Evolutionary conservation across 2,797 vertebrate genomes (phyloP).

Genomic region (Anableps anableps): DNA sequence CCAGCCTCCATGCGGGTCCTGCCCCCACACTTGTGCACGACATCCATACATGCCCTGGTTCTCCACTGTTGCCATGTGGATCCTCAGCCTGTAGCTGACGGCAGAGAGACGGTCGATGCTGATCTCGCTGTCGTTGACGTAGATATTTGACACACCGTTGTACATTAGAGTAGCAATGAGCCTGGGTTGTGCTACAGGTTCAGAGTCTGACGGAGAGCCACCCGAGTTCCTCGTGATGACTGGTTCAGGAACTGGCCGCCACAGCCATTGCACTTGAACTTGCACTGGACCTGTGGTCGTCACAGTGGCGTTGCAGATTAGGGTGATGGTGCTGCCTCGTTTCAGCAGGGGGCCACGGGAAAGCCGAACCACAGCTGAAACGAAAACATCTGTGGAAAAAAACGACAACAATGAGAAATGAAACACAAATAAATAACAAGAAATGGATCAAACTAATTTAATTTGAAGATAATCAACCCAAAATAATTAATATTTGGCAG

Average conservation of each 20-base stretch:
- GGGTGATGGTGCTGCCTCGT: slow-evolving; percentile 82
- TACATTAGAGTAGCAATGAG: slow-evolving; percentile 80
- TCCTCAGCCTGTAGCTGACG: slow-evolving; percentile 84
- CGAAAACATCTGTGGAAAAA: slow-evolving; percentile 78
- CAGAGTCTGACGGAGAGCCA: not conserved
- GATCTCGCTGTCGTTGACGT: slow-evolving; percentile 79
- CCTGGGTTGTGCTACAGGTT: slow-evolving; percentile 19
- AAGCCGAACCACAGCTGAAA: slow-evolving; percentile 77
- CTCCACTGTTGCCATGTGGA: slow-evolving; percentile 79
- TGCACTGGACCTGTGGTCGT: slow-evolving; percentile 77
- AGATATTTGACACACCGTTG: slow-evolving; percentile 81
- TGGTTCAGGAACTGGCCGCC: slow-evolving; percentile 60
- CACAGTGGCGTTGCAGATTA: slow-evolving; percentile 87
- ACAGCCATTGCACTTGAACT: slow-evolving; percentile 86
- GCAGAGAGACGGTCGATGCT: slow-evolving; percentile 82
- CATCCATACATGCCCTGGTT: slow-evolving; percentile 88
- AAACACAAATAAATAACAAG: not conserved
- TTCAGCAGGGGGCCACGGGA: slow-evolving; percentile 81
- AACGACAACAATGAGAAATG: not conserved
- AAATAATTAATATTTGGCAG: not conserved
- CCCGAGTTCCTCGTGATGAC: not conserved
- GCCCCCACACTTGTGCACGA: slow-evolving; percentile 85
- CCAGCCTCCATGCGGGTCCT: slow-evolving; percentile 86
- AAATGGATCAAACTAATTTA: not conserved
- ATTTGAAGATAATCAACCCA: not conserved